A percentile compares a stretch with the other conserved stretches of the same genome.
phyloP scores from a whole-genome alignment of 2,888 invertebrate genomes.

The Blastobasis lacticolella region DNA sequence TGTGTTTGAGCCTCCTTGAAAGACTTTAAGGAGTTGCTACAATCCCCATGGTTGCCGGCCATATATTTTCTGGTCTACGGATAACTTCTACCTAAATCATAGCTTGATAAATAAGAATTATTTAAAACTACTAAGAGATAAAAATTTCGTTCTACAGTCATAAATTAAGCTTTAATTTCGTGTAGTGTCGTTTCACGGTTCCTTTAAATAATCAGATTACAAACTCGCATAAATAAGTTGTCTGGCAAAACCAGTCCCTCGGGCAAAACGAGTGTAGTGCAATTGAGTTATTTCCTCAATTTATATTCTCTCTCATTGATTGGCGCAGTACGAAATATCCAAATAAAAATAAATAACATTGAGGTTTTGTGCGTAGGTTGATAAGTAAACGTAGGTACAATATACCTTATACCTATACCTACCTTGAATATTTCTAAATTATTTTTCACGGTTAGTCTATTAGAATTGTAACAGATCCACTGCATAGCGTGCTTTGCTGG shows the following conservation, averaged over 20 bases:
- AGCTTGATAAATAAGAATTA: too few species aligned
- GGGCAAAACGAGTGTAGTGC: slow-evolving; percentile 15
- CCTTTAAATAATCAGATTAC: slow-evolving; percentile 3
- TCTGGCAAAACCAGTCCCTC: slow-evolving; percentile 31
- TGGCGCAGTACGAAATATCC: not conserved
- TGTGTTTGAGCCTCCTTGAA: too few species aligned
- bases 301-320: not conserved
- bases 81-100: too few species aligned
- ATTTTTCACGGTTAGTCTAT: not conserved
- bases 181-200: too few species aligned
- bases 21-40: too few species aligned
- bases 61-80: too few species aligned
- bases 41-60: too few species aligned
- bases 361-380: not conserved
- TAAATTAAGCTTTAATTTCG: too few species aligned
- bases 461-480: slow-evolving; percentile 4
- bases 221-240: slow-evolving; percentile 23
- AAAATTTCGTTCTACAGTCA: too few species aligned
- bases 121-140: too few species aligned
- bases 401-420: too few species aligned
- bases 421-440: not conserved
- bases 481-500: slow-evolving; percentile 21
- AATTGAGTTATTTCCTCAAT: slow-evolving; percentile 22
- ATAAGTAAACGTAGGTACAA: too few species aligned
- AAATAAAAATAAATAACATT: slow-evolving; percentile 1